Base-by-base conservation (phyloP, 23 tunicate genomes). In the Halocynthia aurantium region DNA sequence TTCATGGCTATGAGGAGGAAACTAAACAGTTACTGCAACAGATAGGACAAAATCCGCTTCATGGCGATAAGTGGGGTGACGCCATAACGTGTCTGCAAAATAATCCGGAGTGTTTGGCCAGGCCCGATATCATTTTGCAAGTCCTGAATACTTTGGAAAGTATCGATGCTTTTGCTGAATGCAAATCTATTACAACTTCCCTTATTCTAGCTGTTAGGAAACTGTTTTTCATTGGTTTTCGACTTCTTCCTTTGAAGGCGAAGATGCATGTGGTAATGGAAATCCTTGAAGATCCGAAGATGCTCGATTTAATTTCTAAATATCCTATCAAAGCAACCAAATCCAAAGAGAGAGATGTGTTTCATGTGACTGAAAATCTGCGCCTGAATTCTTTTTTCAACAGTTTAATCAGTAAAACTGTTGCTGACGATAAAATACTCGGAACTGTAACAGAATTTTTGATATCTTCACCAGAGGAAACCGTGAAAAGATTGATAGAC, bases 221-320 rank as follows among this genome's bases (percentile, higher is more conserved):
- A 20, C 13, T 65, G 70, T 65, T 65, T 65, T 65, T 40, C 49
- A 8, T 49, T 65, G 70, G 70, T 65, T 65, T 20, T 65, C n/a
- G 2, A 65, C 19, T 65, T 40, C 19, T 65, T 9, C 22, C 22
- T 15, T 49, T 65, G 10, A 11, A 65, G 31, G 9, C 49, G 2
- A 65, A 65, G 31, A 9, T 10, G 19, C 9, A 65, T 10, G 31
- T 15, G 22, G 70, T 65, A 9, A 49, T 20, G 19, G 22, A 20
- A 10, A 15, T 65, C 31, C 15, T 65, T 65, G 22, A 40, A 10
- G 70, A 65, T 65, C 70, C 70, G 19, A 40, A 65, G 19, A 10
- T 5, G 49, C 22, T 65, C 13, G 49, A 15, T 15, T 49, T 65
- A 15, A 11, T 65, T 6, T 65, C 70, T 10, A 49, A 6, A 65